Percentiles rank a stretch among this genome's conserved stretches.
phyloP scores from a whole-genome alignment of 2,888 invertebrate genomes.

The Dryobotodes eremita region DNA sequence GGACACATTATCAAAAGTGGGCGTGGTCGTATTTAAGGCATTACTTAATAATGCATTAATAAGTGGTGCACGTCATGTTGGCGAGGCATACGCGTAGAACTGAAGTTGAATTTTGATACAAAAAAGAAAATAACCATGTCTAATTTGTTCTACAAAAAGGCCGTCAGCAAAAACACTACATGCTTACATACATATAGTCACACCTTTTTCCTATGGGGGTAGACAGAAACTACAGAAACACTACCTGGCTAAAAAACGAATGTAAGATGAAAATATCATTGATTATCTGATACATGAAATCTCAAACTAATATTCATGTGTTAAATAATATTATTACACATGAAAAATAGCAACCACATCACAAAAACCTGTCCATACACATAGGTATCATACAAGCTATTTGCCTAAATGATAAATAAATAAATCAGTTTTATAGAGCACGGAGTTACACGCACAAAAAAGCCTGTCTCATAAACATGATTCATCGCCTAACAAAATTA shows the following conservation, averaged over 20 bases:
- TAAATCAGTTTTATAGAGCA: constrained; percentile 78
- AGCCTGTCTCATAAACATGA: constrained; percentile 85
- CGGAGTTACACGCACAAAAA: constrained; percentile 80
- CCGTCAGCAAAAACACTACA: background rate
- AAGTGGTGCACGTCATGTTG: background rate
- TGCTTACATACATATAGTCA: too few relatives aligned
- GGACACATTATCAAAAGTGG: constrained; percentile 19
- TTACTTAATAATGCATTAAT: background rate
- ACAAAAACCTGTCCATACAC: constrained; percentile 27
- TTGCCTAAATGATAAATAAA: constrained; percentile 71
- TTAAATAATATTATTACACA: constrained; percentile 1
- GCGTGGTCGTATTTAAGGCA: constrained; percentile 14
- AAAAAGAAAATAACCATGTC: background rate
- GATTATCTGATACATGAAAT: background rate
- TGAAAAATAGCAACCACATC: constrained; percentile 21
- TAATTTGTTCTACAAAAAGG: background rate
- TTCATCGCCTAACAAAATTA: constrained; percentile 85
- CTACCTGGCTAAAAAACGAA: too few relatives aligned
- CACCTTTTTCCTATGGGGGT: too few relatives aligned
- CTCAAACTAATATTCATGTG: background rate
- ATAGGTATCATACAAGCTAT: constrained; percentile 58
- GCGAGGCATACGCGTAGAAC: background rate
- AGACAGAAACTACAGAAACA: too few relatives aligned
- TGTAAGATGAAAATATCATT: too few relatives aligned
- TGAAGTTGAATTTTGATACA: background rate